Evolutionary conservation across 2,113 vertebrate genomes (phyloP), one percentile per base, ranked within the genome.

Genomic region (Malurus alboscapulatus): DNA sequence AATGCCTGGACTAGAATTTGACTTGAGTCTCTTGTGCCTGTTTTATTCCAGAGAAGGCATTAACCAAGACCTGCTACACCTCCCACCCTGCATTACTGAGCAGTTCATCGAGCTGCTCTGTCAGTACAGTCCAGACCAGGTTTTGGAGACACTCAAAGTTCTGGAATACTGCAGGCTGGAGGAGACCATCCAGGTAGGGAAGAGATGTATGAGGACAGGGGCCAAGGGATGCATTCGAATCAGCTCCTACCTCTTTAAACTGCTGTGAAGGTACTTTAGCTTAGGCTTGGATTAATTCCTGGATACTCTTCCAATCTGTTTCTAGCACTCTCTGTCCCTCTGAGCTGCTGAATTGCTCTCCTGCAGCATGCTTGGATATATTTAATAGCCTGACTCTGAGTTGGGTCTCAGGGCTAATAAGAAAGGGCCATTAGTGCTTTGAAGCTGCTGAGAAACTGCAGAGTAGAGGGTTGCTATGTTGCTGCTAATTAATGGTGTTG

Each of bases 91-190:
- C 50, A 73, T 99, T 74, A 98, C 98, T 24, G 99, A 99, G 94
- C 98, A 97, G 51, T 98, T 98, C 91, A 94, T 99, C 20, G 98
- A 98, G 47, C 93, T 99, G 42, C 87, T 99, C 59, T 99, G 99
- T 90, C 98, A 98, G 63, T 99, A 98, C 84, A 98, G 81, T 63
- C 98, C 99, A 34, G 82, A 96, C 30, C 92, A 98, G 48, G 98
- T 99, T 75, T 97, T 97, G 86, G 95, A 96, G 78, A 99, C 98
- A 0, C 98, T 99, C 32, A 97, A 97, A 84, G 98, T 97, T 38
- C 98, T 99, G 47, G 98, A 99, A 85, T 97, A 96, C 93, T 99
- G 99, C 97, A 98, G 98, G 30, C 97, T 99, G 71, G 98, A 99
- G 90, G 98, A 99, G 94, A 98, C 99, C 78, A 98, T 99, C 94